A percentile compares a stretch with the other conserved stretches of the same genome.
phyloP scores from a whole-genome alignment of 2,888 invertebrate species.

The Rotaria magnacalcarata region DNA sequence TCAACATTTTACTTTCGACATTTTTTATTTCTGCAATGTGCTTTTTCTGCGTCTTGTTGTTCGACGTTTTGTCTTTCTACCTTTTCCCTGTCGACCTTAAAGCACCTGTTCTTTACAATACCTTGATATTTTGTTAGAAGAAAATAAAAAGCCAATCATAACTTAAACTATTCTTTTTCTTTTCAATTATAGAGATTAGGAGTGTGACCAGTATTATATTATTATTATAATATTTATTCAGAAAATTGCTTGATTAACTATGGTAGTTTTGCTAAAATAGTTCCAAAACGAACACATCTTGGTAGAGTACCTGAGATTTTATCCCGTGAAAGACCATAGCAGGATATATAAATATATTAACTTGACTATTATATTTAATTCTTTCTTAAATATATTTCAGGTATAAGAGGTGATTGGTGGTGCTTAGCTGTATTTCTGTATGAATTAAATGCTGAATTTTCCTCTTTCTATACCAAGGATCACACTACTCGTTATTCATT shows the following conservation, averaged over 20 bases:
- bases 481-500: not conserved
- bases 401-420: not conserved
- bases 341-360: not conserved
- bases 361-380: not conserved
- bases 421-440: not conserved
- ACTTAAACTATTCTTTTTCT: not conserved
- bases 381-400: not conserved
- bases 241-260: slow-evolving; percentile 1
- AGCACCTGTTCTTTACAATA: not conserved
- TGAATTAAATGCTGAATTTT: not conserved
- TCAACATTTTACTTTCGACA: too few species aligned
- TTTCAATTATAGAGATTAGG: slow-evolving; percentile 36
- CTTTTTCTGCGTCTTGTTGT: too few species aligned
- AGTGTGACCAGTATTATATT: not conserved
- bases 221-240: not conserved
- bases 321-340: slow-evolving; percentile 8
- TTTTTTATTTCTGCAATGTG: too few species aligned
- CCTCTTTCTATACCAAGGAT: not conserved
- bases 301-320: slow-evolving; percentile 38
- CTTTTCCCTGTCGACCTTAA: too few species aligned
- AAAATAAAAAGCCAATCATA: not conserved
- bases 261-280: slow-evolving; percentile 28
- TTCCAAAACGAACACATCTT: not conserved
- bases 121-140: slow-evolving; percentile 18
- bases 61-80: too few species aligned